Evolutionary conservation across 2,888 invertebrate species (phyloP), one percentile per base, ranked within the genome.

Genomic region (Myopa testacea): DNA sequence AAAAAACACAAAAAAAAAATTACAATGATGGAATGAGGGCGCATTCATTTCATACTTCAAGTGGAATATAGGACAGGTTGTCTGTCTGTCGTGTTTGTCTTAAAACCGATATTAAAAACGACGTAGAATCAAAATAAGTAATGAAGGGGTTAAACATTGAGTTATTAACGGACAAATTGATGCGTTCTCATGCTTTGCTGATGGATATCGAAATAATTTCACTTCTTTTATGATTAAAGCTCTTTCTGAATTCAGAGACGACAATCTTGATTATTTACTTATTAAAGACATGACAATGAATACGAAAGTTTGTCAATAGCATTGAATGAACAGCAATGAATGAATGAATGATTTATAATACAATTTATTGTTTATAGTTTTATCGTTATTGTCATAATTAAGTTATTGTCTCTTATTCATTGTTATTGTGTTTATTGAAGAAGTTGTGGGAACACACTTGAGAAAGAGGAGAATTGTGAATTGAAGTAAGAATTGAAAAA

Each of bases 131-230:
- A 37, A 40, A 55, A 55, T 70, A 70, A 70, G 50, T 16, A 34
- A 70, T 55, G 52, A 73, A 73, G 34, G 73, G 73, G 62, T 73
- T 73, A 62, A 73, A 8, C 19, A 40, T 38, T 62, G 50, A 73
- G 40, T 50, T 50, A 62, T 62, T 62, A 45, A 73, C 45, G 16
- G 45, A 73, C 60, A 73, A 63, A 26, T 60, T 60, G 58, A 73
- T 73, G 73, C 62, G 73, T 63, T 73, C 63, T 63, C 63, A 73
- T 73, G 73, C 26, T 26, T 50, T 40, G 62, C 34, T 70, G 52
- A 70, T 55, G 52, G 19, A 16, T 55, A 70, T 70, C 70, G 55
- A 52, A 67, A 40, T 67, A 67, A 40, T 67, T 37, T 40, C n/a
- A 8, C 55, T 55, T 55, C n/a, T n/a, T n/a, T n/a, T 14, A 14